Evolutionary conservation across 2,888 invertebrate species (phyloP).

Genomic region (Dichetophora obliterata): DNA sequence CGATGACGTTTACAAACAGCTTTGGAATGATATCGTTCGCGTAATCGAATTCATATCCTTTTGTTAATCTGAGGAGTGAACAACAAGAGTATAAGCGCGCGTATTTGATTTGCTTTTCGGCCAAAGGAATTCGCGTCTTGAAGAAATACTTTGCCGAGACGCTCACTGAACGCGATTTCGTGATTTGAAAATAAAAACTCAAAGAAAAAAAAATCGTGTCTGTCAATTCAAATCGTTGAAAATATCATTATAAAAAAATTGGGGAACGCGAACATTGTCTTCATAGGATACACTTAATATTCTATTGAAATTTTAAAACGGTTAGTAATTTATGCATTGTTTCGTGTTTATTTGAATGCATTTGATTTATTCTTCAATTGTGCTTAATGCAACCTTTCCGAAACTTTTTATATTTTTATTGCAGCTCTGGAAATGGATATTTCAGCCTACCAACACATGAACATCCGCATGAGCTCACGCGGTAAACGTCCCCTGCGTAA

Average conservation of each 20-base stretch:
- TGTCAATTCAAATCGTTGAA: conserved; percentile 39
- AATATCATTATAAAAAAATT: conserved; percentile 20
- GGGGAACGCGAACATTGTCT: conserved; percentile 8
- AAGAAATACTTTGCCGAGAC: conserved; percentile 9
- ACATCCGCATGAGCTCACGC: conserved; percentile 75
- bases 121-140: conserved; percentile 20
- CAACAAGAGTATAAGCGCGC: conserved; percentile 52
- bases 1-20: conserved; percentile 42
- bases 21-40: conserved; percentile 50
- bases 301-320: too few relatives aligned
- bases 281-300: background rate
- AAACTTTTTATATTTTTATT: background rate
- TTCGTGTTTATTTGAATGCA: too few relatives aligned
- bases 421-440: conserved; percentile 56
- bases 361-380: too few relatives aligned
- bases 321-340: too few relatives aligned
- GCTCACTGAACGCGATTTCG: conserved; percentile 40
- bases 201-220: conserved; percentile 34
- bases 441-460: conserved; percentile 64
- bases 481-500: conserved; percentile 83
- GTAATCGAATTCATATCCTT: conserved; percentile 60
- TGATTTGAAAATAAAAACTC: conserved; percentile 37
- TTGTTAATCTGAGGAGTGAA: conserved; percentile 60
- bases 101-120: conserved; percentile 40
- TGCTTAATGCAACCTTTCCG: too few relatives aligned